These are phyloP conservation scores for Yponomeuta evonymella DNA, from an alignment of 2,888 invertebrate species.

Conservation along the genomic window DNA sequence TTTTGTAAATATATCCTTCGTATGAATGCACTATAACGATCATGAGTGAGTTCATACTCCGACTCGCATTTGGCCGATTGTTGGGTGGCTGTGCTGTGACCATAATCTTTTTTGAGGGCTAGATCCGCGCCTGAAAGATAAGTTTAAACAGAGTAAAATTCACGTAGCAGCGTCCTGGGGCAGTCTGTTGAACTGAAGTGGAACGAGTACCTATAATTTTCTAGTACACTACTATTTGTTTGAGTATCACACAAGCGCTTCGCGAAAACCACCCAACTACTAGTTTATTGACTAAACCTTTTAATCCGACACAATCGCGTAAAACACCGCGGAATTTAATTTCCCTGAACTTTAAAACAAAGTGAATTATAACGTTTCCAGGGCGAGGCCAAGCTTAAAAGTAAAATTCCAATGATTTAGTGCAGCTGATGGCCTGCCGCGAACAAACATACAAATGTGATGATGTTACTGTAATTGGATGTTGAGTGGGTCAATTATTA, in stretches of 20 bases:
- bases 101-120: too few species aligned
- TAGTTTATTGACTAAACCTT: background rate
- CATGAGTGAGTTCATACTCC: too few species aligned
- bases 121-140: too few species aligned
- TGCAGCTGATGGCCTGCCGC: background rate
- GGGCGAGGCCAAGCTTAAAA: conserved; percentile 4
- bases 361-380: background rate
- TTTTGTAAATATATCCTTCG: too few species aligned
- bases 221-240: background rate
- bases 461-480: background rate
- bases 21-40: too few species aligned
- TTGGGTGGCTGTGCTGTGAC: too few species aligned
- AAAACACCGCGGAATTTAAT: conserved; percentile 1
- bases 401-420: conserved; percentile 3
- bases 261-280: background rate
- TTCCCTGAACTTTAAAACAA: background rate
- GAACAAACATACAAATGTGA: background rate
- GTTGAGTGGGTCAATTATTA: too few species aligned
- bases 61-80: too few species aligned
- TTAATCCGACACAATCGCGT: background rate
- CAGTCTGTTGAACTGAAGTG: too few species aligned
- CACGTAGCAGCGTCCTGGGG: too few species aligned
- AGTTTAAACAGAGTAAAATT: too few species aligned
- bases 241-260: background rate
- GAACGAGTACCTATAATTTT: too few species aligned